Evolutionary conservation across 1,140 invertebrate genomes (phyloP).

Genomic region (Cyphomyrmex costatus): DNA sequence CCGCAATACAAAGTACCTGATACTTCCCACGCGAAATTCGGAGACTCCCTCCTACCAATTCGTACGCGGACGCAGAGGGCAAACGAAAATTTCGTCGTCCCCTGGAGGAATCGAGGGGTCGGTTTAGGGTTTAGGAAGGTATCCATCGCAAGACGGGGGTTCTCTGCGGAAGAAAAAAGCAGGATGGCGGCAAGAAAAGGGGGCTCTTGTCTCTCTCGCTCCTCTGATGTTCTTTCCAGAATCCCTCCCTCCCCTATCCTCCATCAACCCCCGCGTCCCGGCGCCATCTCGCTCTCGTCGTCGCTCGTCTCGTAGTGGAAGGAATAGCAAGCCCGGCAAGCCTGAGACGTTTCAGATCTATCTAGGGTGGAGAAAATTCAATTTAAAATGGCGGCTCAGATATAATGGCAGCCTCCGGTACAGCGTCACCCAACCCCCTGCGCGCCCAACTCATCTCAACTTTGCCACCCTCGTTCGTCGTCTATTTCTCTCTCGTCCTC

Average conservation of each 20-base stretch:
- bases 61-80: neutral
- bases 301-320: constrained; percentile 59
- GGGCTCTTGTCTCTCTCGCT: constrained; percentile 35
- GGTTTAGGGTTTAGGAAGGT: constrained; percentile 61
- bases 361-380: constrained; percentile 87
- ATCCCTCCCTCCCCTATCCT: neutral
- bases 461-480: constrained; percentile 78
- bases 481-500: constrained; percentile 76
- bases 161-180: constrained; percentile 58
- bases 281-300: constrained; percentile 41
- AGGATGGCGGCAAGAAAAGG: constrained; percentile 60
- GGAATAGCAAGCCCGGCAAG: constrained; percentile 76
- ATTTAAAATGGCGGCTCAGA: constrained; percentile 87
- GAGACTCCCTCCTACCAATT: neutral
- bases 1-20: constrained; percentile 5
- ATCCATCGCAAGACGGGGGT: constrained; percentile 68
- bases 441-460: constrained; percentile 81
- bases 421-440: constrained; percentile 78
- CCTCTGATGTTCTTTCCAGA: constrained; percentile 45
- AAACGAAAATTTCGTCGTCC: constrained; percentile 48
- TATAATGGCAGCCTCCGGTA: constrained; percentile 87
- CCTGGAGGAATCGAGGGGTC: constrained; percentile 51
- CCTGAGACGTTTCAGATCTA: constrained; percentile 86
- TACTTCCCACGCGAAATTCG: constrained; percentile 21
- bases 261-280: neutral